phyloP scores from a whole-genome alignment of 2,113 vertebrate species.

The Casuarius casuarius region DNA sequence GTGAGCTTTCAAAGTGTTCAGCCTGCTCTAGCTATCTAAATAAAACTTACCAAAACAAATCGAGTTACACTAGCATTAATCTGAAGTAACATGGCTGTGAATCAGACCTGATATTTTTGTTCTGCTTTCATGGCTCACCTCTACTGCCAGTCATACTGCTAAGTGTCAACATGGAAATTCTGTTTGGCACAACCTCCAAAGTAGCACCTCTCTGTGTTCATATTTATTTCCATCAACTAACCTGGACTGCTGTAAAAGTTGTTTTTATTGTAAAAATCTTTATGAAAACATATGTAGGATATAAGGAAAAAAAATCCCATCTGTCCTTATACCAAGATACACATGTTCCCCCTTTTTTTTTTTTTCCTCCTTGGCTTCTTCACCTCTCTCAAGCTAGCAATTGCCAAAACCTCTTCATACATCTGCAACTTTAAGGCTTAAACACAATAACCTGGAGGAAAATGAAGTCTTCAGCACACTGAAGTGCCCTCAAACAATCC shows the following conservation, averaged over 20 bases:
- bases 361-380: too few relatives aligned
- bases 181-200: background rate
- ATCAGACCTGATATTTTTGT: slow-evolving; percentile 2
- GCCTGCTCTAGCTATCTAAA: background rate
- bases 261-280: background rate
- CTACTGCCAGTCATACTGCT: background rate
- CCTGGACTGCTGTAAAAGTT: background rate
- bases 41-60: background rate
- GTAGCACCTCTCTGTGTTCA: background rate
- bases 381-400: background rate
- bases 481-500: background rate
- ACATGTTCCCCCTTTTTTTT: too few relatives aligned
- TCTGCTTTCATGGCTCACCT: background rate
- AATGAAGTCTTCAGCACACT: background rate
- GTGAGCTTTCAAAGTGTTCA: slow-evolving; percentile 6
- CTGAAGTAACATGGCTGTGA: background rate
- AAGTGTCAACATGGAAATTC: accelerated
- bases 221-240: slow-evolving; percentile 9
- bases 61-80: background rate
- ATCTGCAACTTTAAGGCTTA: background rate
- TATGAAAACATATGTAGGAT: background rate
- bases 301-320: background rate
- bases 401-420: background rate
- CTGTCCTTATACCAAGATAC: too few relatives aligned
- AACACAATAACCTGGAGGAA: background rate